Evolutionary conservation across 2,888 invertebrate genomes (phyloP).

Genomic region (Melanostoma mellinum): DNA sequence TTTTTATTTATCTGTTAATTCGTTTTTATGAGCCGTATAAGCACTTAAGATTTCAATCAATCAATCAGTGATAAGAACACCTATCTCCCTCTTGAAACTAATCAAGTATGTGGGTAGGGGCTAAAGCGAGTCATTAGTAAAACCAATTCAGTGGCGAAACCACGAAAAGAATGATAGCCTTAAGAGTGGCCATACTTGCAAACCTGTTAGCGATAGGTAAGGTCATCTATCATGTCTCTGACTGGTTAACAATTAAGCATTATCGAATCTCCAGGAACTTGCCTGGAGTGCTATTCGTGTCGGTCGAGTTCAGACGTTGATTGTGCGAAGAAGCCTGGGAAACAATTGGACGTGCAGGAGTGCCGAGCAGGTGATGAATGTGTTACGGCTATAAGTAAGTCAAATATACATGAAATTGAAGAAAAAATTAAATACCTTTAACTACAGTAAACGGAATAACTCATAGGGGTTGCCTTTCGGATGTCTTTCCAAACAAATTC

Average conservation of each 20-base stretch:
- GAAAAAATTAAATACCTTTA: not conserved
- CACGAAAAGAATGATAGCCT: slow-evolving; percentile 35
- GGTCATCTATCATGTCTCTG: not conserved
- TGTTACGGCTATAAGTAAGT: slow-evolving; percentile 75
- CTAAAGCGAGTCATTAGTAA: not conserved
- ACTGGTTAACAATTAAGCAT: not conserved
- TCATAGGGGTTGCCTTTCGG: slow-evolving; percentile 77
- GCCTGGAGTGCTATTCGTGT: slow-evolving; percentile 78
- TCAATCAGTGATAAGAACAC: slow-evolving; percentile 39
- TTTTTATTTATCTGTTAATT: slow-evolving; percentile 45
- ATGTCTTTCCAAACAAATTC: slow-evolving; percentile 76
- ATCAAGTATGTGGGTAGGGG: slow-evolving; percentile 31
- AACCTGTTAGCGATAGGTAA: slow-evolving; percentile 40
- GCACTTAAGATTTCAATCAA: not conserved
- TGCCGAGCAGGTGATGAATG: slow-evolving; percentile 76
- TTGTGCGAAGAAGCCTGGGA: slow-evolving; percentile 78
- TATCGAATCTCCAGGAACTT: slow-evolving; percentile 10
- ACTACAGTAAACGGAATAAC: slow-evolving; percentile 76
- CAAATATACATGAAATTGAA: not conserved
- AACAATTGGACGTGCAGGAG: slow-evolving; percentile 78
- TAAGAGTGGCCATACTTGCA: slow-evolving; percentile 13
- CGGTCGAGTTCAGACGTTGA: slow-evolving; percentile 76
- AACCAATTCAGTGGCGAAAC: slow-evolving; percentile 40
- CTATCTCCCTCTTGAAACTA: slow-evolving; percentile 51
- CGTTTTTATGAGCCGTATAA: slow-evolving; percentile 17